Base-by-base conservation (phyloP, 2,797 vertebrate genomes). In the Myripristis murdjan region DNA sequence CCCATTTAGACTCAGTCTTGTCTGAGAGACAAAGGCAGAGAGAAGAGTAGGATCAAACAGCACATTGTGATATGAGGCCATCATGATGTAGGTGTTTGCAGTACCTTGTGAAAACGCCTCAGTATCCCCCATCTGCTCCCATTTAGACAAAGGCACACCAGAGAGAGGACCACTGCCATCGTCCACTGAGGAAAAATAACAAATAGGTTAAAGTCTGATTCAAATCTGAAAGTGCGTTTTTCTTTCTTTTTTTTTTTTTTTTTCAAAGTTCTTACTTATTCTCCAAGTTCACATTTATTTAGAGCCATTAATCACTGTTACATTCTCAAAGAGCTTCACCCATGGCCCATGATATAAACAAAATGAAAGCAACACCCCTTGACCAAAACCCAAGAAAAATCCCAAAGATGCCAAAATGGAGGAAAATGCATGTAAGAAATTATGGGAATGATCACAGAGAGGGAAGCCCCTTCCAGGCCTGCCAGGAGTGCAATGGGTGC, bases 81-180 rank as follows among this genome's bases (percentile, higher is more conserved):
- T 76, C n/a, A 37, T 48, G 24, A 68, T 47, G 2, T 24, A 14
- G 16, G 28, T 22, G 33, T 64, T 73, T 7, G 22, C 20, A 10
- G 35, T 80, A 95, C 94, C 93, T 90, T 87, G 85, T 65, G 85
- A 69, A 73, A 86, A 83, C 11, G 67, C 81, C 35, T 85, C 91
- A 1, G 77, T 61, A 14, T 93, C 92, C 0, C 86, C 78, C 1
- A 91, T 88, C 74, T 91, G 89, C 86, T 96, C 95, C 95, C 95
- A 96, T 71, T 96, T 96, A 11, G 95, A 96, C 80, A 95, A 87
- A 72, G 94, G 93, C 60, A 95, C 86, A 56, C 87, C 70, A 24
- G 93, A 81, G 48, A 86, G 85, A 64, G 85, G 65, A 49, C 23
- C 73, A 4, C 54, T 89, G 31, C 87, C 77, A 6, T 95, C 94